These are phyloP conservation scores for Turritopsis dohrnii DNA, from an alignment of 30 jellyfish, hydroid and myxozoan species.

Conservation along the genomic window DNA sequence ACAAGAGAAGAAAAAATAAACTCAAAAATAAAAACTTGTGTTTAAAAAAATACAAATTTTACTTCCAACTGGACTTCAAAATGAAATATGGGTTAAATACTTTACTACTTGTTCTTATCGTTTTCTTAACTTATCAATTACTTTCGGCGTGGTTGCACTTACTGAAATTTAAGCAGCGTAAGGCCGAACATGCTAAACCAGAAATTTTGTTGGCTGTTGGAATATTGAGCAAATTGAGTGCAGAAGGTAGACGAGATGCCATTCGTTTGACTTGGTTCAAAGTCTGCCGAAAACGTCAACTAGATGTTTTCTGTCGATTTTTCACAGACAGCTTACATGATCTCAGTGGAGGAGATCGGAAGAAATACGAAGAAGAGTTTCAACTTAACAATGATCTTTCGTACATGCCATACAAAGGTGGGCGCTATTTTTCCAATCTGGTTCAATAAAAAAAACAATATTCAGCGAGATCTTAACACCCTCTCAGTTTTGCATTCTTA, in stretches of 20 bases:
- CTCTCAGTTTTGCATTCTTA: no score
- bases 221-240: slow-evolving; percentile 44
- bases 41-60: no score
- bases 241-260: slow-evolving; percentile 47
- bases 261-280: slow-evolving; percentile 79
- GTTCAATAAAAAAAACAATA: no score
- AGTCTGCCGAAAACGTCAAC: slow-evolving; percentile 25
- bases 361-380: slow-evolving; percentile 30
- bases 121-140: background rate
- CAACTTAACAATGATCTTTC: slow-evolving; percentile 42
- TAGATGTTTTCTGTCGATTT: slow-evolving; percentile 46
- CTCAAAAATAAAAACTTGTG: no score
- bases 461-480: no score
- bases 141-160: background rate
- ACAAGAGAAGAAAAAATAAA: background rate
- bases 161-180: background rate
- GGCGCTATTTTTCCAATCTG: background rate
- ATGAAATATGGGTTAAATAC: background rate
- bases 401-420: slow-evolving; percentile 83
- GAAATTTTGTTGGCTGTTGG: slow-evolving; percentile 48
- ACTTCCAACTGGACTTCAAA: background rate
- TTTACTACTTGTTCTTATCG: background rate
- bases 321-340: slow-evolving; percentile 59
- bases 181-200: background rate
- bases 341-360: slow-evolving; percentile 7